phyloP scores from a whole-genome alignment of 1,140 invertebrate species.

The Scaptodrosophila lebanonensis region DNA sequence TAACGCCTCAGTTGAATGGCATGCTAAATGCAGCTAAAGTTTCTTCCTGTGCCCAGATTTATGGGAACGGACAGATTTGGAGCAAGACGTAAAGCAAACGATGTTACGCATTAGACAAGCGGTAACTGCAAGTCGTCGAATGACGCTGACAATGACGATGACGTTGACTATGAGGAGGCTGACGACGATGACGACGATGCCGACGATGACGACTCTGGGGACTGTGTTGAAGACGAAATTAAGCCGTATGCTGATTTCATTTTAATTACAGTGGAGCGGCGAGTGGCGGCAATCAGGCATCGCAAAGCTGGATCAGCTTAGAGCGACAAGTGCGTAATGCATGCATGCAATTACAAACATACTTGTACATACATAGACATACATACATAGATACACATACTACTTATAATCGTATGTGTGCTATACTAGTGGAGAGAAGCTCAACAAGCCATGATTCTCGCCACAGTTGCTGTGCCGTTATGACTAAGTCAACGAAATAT shows the following conservation, averaged over 20 bases:
- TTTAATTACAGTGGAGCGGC: conserved; percentile 62
- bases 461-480: too few relatives aligned
- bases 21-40: conserved; percentile 56
- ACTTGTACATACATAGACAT: conserved; percentile 2
- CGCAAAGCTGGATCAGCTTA: conserved; percentile 72
- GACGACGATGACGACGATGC: too few relatives aligned
- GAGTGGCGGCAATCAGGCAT: conserved; percentile 64
- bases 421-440: too few relatives aligned
- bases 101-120: conserved; percentile 74
- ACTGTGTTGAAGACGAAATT: conserved; percentile 45
- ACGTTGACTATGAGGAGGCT: too few relatives aligned
- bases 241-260: conserved; percentile 74
- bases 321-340: conserved; percentile 73
- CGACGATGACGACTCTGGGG: too few relatives aligned
- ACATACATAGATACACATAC: background rate
- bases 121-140: conserved; percentile 64
- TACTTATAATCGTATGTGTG: too few relatives aligned
- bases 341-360: conserved; percentile 54
- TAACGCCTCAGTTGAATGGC: conserved; percentile 50
- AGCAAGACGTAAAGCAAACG: conserved; percentile 53
- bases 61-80: conserved; percentile 72
- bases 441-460: too few relatives aligned
- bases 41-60: conserved; percentile 56
- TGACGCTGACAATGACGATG: too few relatives aligned
- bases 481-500: too few relatives aligned